Evolutionary conservation across 2,113 vertebrate genomes (phyloP).

Genomic region (Pipa parva): DNA sequence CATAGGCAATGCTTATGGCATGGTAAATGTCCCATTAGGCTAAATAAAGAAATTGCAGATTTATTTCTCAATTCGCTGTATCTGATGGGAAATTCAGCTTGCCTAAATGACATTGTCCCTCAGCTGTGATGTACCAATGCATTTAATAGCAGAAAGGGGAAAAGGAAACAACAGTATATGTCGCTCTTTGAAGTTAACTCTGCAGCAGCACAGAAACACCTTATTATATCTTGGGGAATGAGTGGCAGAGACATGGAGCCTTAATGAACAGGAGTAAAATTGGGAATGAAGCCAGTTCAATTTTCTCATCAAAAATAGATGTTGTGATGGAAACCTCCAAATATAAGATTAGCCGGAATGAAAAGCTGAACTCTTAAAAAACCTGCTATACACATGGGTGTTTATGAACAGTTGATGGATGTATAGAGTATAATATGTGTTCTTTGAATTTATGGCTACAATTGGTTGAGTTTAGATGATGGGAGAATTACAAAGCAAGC

Average conservation of each 20-base stretch:
- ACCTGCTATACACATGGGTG: conserved; percentile 9
- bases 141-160: conserved; percentile 9
- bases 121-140: not conserved
- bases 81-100: not conserved
- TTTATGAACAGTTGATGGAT: conserved; percentile 16
- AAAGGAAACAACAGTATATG: conserved; percentile 5
- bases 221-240: conserved; percentile 31
- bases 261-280: conserved; percentile 22
- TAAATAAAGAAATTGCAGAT: not conserved
- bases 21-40: not conserved
- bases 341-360: conserved; percentile 21
- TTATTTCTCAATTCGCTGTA: not conserved
- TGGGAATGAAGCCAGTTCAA: conserved; percentile 35
- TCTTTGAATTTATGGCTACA: not conserved
- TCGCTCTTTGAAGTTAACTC: conserved; percentile 2
- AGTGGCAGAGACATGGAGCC: conserved; percentile 17
- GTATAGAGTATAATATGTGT: conserved; percentile 17
- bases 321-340: conserved; percentile 29
- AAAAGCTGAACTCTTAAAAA: conserved; percentile 19
- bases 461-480: no score
- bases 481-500: no score
- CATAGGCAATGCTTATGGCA: not conserved
- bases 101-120: conserved; percentile 5
- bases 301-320: conserved; percentile 41
- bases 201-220: conserved; percentile 9